Evolutionary conservation across 2,888 invertebrate species (phyloP).

Genomic region (Drosophila atroscutellata): DNA sequence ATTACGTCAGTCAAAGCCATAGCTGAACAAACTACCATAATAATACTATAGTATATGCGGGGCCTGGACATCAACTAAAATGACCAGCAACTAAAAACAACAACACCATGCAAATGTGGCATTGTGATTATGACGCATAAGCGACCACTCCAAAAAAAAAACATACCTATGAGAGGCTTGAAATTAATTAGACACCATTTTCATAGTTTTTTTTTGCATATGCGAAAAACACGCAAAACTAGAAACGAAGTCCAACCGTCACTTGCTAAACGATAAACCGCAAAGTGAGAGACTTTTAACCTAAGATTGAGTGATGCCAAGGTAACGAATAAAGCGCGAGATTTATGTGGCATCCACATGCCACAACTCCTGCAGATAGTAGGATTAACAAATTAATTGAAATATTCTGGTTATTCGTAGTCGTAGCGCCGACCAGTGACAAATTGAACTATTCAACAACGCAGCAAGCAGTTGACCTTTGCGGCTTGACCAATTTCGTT

Average conservation of each 20-base stretch:
- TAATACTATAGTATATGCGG: slow-evolving; percentile 32
- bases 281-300: slow-evolving; percentile 2
- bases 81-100: slow-evolving; percentile 40
- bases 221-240: slow-evolving; percentile 64
- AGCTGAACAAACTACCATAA: slow-evolving; percentile 32
- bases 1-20: slow-evolving; percentile 68
- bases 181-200: slow-evolving; percentile 68
- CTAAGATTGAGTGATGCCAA: slow-evolving; percentile 43
- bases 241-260: slow-evolving; percentile 33
- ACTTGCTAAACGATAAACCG: slow-evolving; percentile 42
- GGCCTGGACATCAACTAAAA: slow-evolving; percentile 49
- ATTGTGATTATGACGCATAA: slow-evolving; percentile 68
- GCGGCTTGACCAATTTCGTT: slow-evolving; percentile 52
- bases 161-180: slow-evolving; percentile 13
- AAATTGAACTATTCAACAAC: slow-evolving; percentile 51
- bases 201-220: slow-evolving; percentile 62
- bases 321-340: slow-evolving; percentile 49
- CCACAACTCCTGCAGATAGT: slow-evolving; percentile 18
- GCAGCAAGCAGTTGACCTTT: slow-evolving; percentile 51
- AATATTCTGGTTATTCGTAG: slow-evolving; percentile 23
- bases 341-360: slow-evolving; percentile 66
- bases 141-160: slow-evolving; percentile 37
- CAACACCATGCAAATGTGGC: slow-evolving; percentile 52
- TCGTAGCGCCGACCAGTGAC: slow-evolving; percentile 45
- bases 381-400: slow-evolving; percentile 36